Percentiles rank a stretch among this genome's conserved stretches.
Evolutionary conservation across 2,888 invertebrate species (phyloP).

Genomic region (Drosophila mayaguana): DNA sequence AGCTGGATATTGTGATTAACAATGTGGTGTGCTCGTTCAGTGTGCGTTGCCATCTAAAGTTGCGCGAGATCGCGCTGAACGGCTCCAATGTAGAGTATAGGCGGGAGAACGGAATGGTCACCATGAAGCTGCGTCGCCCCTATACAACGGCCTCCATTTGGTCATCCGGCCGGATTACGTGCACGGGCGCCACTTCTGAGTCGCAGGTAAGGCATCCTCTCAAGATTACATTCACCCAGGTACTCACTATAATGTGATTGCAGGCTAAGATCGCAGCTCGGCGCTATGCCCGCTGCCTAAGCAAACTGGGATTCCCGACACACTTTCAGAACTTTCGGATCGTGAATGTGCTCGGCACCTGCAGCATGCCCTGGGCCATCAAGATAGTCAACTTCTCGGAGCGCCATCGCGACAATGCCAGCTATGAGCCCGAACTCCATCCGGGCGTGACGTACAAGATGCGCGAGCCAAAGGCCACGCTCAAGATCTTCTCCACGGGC

Average conservation of each 20-base stretch:
- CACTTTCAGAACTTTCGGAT: conserved; percentile 97
- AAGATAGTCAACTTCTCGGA: conserved; percentile 96
- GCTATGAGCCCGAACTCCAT: conserved; percentile 98
- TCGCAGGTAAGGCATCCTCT: conserved; percentile 3
- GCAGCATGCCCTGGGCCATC: conserved; percentile 98
- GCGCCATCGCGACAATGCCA: conserved; percentile 93
- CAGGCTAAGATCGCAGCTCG: conserved; percentile 88
- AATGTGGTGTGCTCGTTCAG: conserved; percentile 91
- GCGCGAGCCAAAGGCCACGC: conserved; percentile 94
- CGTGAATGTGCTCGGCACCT: conserved; percentile 99
- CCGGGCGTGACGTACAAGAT: conserved; percentile 98
- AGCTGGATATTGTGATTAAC: conserved; percentile 97
- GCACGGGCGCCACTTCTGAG: conserved; percentile 72
- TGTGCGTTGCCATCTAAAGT: conserved; percentile 97
- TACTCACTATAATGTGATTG: not conserved
- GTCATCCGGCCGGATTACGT: conserved; percentile 97
- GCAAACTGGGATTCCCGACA: conserved; percentile 96
- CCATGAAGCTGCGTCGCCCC: conserved; percentile 98
- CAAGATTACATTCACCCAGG: too few species aligned
- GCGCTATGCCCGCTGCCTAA: conserved; percentile 87
- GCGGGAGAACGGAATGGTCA: conserved; percentile 98
- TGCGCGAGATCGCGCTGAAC: conserved; percentile 96
- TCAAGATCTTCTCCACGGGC: conserved; percentile 99
- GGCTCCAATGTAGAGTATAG: conserved; percentile 98
- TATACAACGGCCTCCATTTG: conserved; percentile 98